Evolutionary conservation across 1,140 invertebrate species (phyloP).

Genomic region (Tribolium madens): DNA sequence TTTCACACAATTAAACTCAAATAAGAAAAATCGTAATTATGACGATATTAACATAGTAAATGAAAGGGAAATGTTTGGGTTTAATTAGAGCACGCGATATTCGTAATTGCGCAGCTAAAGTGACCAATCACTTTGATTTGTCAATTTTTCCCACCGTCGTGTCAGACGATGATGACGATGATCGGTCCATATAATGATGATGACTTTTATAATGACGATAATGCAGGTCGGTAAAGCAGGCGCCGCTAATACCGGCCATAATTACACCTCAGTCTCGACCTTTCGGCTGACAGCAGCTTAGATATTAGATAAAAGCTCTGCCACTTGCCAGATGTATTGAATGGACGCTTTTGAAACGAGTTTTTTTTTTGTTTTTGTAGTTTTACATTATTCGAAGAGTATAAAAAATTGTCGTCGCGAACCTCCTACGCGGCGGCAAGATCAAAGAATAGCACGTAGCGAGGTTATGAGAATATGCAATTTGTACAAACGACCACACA

Average conservation of each 20-base stretch:
- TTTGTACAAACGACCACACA: conserved; percentile 57
- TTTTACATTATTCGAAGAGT: too few relatives aligned
- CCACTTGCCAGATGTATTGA: conserved; percentile 42
- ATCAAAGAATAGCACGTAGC: conserved; percentile 58
- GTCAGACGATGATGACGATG: conserved; percentile 42
- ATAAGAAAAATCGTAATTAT: background rate
- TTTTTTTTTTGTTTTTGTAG: background rate
- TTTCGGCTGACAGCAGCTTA: conserved; percentile 54
- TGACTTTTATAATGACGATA: conserved; percentile 63
- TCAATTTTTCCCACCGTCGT: too few relatives aligned
- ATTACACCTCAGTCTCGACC: conserved; percentile 57
- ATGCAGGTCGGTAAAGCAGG: conserved; percentile 61
- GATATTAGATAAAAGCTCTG: conserved; percentile 55
- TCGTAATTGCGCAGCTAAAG: background rate
- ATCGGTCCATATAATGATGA: conserved; percentile 62
- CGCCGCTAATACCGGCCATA: conserved; percentile 61
- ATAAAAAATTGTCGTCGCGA: conserved; percentile 16
- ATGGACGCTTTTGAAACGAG: background rate
- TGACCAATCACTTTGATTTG: too few relatives aligned
- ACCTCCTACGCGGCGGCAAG: conserved; percentile 54
- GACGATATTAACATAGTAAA: conserved; percentile 4
- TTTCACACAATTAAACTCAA: background rate
- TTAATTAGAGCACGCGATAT: background rate
- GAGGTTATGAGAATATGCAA: conserved; percentile 55
- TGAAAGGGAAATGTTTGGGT: conserved; percentile 5